phyloP scores from a whole-genome alignment of 2,888 invertebrate genomes.

The Heliconius cydno region DNA sequence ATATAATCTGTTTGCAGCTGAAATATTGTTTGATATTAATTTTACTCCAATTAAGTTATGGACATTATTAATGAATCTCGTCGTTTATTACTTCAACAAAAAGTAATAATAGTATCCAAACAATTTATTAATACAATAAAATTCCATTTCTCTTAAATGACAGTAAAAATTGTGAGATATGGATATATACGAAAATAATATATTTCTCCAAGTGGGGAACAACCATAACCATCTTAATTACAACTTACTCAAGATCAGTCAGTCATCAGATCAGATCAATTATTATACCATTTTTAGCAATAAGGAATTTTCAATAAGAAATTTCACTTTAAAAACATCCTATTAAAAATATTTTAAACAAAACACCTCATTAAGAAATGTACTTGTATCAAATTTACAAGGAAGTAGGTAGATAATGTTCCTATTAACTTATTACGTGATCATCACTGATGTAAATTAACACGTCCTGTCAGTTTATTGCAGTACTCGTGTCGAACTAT shows the following conservation, averaged over 20 bases:
- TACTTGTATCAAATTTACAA: not conserved
- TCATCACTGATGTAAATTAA: slow-evolving; percentile 11
- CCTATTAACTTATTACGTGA: not conserved
- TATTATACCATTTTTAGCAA: too few relatives aligned
- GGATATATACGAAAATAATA: too few relatives aligned
- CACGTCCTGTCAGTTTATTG: not conserved
- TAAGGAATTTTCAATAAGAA: too few relatives aligned
- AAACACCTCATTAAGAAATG: not conserved
- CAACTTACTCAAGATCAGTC: too few relatives aligned
- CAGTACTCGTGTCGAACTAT: not conserved
- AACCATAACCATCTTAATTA: too few relatives aligned
- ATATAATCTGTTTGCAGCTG: not conserved
- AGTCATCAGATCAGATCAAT: too few relatives aligned
- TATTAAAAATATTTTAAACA: not conserved
- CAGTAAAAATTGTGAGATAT: too few relatives aligned
- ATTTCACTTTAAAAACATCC: too few relatives aligned
- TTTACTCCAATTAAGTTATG: not conserved
- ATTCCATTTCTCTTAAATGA: too few relatives aligned
- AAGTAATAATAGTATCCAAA: not conserved
- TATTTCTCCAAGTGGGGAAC: too few relatives aligned
- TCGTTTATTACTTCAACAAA: not conserved
- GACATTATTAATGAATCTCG: not conserved
- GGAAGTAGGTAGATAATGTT: not conserved
- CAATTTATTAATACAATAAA: too few relatives aligned
- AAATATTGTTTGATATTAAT: slow-evolving; percentile 8